phyloP scores from a whole-genome alignment of 2,113 vertebrate genomes.

The Natator depressus region DNA sequence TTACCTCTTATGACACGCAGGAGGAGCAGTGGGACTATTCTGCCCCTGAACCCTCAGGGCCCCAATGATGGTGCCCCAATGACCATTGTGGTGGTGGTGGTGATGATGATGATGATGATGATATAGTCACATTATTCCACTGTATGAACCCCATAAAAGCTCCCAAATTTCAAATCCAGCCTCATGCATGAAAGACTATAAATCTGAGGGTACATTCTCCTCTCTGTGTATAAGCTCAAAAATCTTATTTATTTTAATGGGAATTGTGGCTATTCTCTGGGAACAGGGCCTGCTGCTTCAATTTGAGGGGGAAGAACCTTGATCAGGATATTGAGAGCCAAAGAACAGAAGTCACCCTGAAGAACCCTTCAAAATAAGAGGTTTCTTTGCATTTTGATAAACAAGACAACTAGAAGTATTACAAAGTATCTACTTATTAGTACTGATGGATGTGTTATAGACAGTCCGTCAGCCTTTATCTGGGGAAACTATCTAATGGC shows the following conservation, averaged over 20 bases:
- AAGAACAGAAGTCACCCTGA: background rate
- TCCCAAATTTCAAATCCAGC: background rate
- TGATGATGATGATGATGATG: no score
- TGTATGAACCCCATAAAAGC: background rate
- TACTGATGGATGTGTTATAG: background rate
- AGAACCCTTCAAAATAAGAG: background rate
- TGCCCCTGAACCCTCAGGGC: no score
- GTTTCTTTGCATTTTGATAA: background rate
- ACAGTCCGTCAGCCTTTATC: background rate
- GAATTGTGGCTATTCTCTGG: background rate
- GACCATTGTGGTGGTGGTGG: no score
- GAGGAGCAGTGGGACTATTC: no score
- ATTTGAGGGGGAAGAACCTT: background rate
- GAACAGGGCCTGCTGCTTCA: conserved; percentile 6
- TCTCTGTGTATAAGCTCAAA: background rate
- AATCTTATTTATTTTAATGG: background rate
- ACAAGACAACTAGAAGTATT: background rate
- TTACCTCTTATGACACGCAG: no score
- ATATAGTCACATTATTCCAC: background rate
- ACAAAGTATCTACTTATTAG: background rate
- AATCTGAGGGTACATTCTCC: background rate
- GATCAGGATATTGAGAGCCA: background rate
- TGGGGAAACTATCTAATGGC: background rate
- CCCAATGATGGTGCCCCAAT: no score
- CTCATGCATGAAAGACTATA: background rate